Evolutionary conservation across 2,797 vertebrate species (phyloP).

Genomic region (Mycteria americana): DNA sequence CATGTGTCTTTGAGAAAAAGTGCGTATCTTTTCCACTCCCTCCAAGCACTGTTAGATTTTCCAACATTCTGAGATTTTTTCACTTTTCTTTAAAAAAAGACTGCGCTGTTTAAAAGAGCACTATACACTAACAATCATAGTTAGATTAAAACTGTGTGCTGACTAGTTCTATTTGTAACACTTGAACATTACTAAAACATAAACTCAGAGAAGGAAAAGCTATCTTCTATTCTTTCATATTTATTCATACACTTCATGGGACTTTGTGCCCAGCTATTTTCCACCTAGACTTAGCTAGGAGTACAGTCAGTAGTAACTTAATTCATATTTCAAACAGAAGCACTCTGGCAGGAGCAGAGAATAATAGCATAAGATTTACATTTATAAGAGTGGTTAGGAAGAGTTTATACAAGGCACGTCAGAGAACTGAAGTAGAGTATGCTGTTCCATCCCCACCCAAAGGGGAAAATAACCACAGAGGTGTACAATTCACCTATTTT

Average conservation of each 20-base stretch:
- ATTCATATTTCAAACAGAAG: neutral
- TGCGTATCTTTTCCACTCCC: accelerated
- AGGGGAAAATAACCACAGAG: neutral
- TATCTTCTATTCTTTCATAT: neutral
- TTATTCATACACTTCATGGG: neutral
- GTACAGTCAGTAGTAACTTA: neutral
- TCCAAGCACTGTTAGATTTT: neutral
- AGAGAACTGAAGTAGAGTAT: neutral
- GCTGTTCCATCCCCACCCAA: neutral
- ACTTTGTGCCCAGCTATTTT: neutral
- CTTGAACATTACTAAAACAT: neutral
- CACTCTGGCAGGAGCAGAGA: neutral
- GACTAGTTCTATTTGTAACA: neutral
- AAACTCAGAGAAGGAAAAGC: neutral
- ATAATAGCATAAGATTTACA: neutral
- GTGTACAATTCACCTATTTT: neutral
- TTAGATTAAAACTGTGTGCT: neutral
- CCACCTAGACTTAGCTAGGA: neutral
- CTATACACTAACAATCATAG: neutral
- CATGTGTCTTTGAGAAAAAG: neutral
- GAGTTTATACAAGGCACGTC: neutral
- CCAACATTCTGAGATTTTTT: neutral
- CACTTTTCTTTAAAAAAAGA: neutral
- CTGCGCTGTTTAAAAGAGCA: neutral
- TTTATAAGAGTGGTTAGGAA: neutral